Evolutionary conservation across 2,888 invertebrate species (phyloP), one percentile per base, ranked within the genome.

Genomic region (Cheilosia vulpina): DNA sequence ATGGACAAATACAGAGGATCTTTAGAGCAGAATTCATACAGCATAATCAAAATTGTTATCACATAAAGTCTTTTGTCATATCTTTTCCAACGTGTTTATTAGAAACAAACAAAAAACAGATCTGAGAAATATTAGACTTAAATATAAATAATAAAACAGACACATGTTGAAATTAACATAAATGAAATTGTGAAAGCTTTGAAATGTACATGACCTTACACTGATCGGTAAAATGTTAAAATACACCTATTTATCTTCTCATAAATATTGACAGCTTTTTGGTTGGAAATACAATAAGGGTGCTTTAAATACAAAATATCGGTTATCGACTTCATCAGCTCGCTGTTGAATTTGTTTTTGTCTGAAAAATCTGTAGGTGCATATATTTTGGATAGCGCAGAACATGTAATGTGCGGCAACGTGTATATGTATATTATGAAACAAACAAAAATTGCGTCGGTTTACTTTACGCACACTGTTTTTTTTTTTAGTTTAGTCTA

Each of bases 121-220:
- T 53, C 9, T 62, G 2, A 62, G 21, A 45, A 38, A 34, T 57
- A 6, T 57, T 57, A 1, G 17, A 45, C 41, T 34, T 45, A 24
- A 19, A 55, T 57, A 5, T 5, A 27, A 27, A 27, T 60, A 55
- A 55, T 34, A 19, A 65, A 55, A 65, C 57, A 72, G 52, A 72
- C 19, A 63, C 55, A 62, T 73, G 63, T 60, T 34, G 3, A 41
- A 66, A 80, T 80, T 80, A 75, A 47, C 80, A 80, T 80, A 75
- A 73, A 47, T 62, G 21, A 52, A 72, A 62, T 75, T 62, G 19
- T 60, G n/a, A 34, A 52, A 19, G 60, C 50, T 73, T 57, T 53
- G 34, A 79, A 58, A 66, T 60, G 9, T 79, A 63, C 71, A 72
- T 66, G 60, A 66, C 58, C 73, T 58, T 63, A 72, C 58, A 65